Evolutionary conservation across 2,888 invertebrate species (phyloP).

Genomic region (Dolichomitus sp.): DNA sequence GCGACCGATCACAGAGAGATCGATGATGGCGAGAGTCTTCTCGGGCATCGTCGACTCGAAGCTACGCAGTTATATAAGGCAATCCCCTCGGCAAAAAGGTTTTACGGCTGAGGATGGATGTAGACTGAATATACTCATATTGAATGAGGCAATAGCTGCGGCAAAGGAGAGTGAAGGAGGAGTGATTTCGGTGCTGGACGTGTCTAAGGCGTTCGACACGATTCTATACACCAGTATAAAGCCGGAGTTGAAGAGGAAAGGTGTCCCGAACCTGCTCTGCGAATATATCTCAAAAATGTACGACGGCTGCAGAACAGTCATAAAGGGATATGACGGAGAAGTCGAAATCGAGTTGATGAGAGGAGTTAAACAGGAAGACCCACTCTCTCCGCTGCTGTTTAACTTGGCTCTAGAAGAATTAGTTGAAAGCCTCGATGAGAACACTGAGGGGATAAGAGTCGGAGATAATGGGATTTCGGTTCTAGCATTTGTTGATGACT

Average conservation of each 20-base stretch:
- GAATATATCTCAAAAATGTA: conserved; percentile 29
- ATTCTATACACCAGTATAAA: conserved; percentile 65
- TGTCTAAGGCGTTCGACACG: conserved; percentile 72
- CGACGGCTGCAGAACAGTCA: conserved; percentile 24
- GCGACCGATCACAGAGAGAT: conserved; percentile 78
- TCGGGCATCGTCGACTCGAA: conserved; percentile 74
- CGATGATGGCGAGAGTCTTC: conserved; percentile 75
- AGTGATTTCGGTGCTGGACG: conserved; percentile 58
- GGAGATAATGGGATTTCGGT: not conserved
- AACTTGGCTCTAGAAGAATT: conserved; percentile 72
- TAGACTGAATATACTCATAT: conserved; percentile 49
- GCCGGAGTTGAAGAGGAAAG: conserved; percentile 25
- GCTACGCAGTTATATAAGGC: not conserved
- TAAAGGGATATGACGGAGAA: not conserved
- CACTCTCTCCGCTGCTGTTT: conserved; percentile 36
- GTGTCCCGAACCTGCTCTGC: not conserved
- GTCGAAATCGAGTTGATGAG: conserved; percentile 23
- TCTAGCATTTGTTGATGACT: conserved; percentile 68
- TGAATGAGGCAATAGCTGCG: conserved; percentile 25
- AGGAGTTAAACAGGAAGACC: conserved; percentile 40
- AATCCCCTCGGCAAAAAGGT: conserved; percentile 77
- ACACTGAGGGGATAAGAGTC: not conserved
- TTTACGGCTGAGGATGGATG: conserved; percentile 74
- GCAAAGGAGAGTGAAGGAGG: conserved; percentile 49
- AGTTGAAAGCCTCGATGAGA: conserved; percentile 65